A percentile compares a stretch with the other conserved stretches of the same genome.
Conservation (phyloP, 2,113 vertebrate species). For the Bagarius yarrelli region DNA sequence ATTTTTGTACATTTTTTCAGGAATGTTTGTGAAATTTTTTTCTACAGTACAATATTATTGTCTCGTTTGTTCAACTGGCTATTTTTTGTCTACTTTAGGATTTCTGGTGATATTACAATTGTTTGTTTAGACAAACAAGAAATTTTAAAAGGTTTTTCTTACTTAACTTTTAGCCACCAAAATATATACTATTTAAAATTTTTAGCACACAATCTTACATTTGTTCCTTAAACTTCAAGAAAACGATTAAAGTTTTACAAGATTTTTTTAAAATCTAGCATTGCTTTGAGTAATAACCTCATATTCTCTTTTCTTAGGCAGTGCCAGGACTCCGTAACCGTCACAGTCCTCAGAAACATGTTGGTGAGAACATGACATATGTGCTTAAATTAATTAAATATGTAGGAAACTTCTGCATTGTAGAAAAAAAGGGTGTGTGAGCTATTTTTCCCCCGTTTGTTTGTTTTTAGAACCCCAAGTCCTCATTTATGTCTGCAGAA, state of each 20-base stretch:
- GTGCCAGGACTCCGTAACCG: conserved; percentile 48
- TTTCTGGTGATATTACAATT: no score
- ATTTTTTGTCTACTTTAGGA: no score
- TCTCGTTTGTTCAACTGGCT: no score
- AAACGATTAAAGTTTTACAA: no score
- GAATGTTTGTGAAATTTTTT: no score
- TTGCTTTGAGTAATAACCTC: not conserved
- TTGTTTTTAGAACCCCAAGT: conserved; percentile 84
- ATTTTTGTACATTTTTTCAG: no score
- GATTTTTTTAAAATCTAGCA: no score
- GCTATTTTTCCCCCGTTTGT: conserved; percentile 5
- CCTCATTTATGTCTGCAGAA: conserved; percentile 92
- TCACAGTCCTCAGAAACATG: conserved; percentile 51
- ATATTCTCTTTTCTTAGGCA: conserved; percentile 33
- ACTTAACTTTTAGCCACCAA: no score
- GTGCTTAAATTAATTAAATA: not conserved
- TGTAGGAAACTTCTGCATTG: not conserved
- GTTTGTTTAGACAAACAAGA: no score
- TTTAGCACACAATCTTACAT: not conserved
- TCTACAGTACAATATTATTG: no score
- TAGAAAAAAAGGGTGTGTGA: not conserved
- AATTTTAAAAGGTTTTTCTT: no score
- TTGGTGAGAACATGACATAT: conserved; percentile 38
- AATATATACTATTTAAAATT: not conserved
- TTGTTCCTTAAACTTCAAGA: not conserved